Evolutionary conservation across 2,797 vertebrate species (phyloP).

Genomic region (Pygocentrus nattereri): DNA sequence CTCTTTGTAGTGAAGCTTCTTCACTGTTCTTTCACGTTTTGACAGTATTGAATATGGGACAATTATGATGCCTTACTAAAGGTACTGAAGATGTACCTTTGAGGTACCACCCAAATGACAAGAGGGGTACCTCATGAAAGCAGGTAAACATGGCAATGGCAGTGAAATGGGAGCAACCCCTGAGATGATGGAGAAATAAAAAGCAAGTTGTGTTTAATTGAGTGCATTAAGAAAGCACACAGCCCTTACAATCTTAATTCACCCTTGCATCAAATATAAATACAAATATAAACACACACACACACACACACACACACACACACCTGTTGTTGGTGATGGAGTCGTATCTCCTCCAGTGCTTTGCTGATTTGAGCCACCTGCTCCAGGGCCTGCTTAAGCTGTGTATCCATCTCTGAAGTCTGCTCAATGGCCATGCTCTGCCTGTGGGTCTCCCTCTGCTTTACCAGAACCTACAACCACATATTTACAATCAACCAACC

Average conservation of each 20-base stretch:
- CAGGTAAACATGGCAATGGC: too few relatives aligned
- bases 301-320: constrained; percentile 54
- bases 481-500: background rate
- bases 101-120: too few relatives aligned
- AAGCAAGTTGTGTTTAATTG: background rate
- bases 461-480: constrained; percentile 76
- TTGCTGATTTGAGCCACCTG: constrained; percentile 72
- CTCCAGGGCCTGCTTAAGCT: constrained; percentile 76
- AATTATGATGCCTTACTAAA: too few relatives aligned
- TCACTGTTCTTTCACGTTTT: too few relatives aligned
- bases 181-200: too few relatives aligned
- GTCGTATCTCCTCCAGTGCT: constrained; percentile 71
- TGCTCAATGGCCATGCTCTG: constrained; percentile 65
- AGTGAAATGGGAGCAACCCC: background rate
- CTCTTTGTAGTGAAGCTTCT: too few relatives aligned
- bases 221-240: background rate
- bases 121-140: too few relatives aligned
- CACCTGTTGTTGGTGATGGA: constrained; percentile 72
- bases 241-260: background rate
- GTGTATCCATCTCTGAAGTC: constrained; percentile 57
- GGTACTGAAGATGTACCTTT: too few relatives aligned
- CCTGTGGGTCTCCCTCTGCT: constrained; percentile 67
- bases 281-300: background rate
- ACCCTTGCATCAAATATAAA: background rate
- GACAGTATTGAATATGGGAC: too few relatives aligned